Base-by-base conservation (phyloP, 2,888 invertebrate species). In the Cryptosula pallasiana region DNA sequence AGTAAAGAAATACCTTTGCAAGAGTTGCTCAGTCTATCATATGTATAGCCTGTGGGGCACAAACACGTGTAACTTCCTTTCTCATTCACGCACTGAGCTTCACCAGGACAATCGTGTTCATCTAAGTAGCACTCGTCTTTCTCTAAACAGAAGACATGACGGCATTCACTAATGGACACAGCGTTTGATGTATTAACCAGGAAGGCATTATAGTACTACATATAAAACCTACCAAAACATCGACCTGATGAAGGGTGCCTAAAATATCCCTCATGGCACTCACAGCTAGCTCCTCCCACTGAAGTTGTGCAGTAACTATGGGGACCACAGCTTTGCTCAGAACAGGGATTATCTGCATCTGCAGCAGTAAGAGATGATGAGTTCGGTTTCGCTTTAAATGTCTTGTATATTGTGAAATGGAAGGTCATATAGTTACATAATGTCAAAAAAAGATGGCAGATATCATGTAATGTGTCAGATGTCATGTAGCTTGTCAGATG, bases 31-130 rank as follows among this genome's bases (percentile, higher is more conserved):
- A 5, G 13, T 32, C 63, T 63, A 34, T 63, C 63, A n/a, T 63
- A 63, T 27, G 63, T 29, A 34, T 63, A 63, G 9, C 63, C 63
- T 25, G 63, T 27, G 9, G 25, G 3, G 32, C 63, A 63, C 13
- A 63, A 32, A 63, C 63, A 63, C 3, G 63, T 63, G 32, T 63
- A 63, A 63, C 63, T 34, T 32, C 63, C 63, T 13, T 32, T 32
- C 32, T 63, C 32, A 32, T 63, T 63, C 3, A 63, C 32, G 32
- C 63, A 63, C 32, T 63, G 20, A 32, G 63, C 25, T 5, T 63
- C 32, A 13, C 5, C 3, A 13, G 63, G 63, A 32, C 63, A 63
- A 2, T 27, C 29, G 27, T 63, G 25, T 32, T 32, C 29, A 25
- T 63, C 32, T 27, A 27, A 16, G 20, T 32, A 13, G 63, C 63